These are phyloP conservation scores for Drosophila equinoxialis DNA, from an alignment of 1,140 invertebrate genomes.

Conservation along the genomic window DNA sequence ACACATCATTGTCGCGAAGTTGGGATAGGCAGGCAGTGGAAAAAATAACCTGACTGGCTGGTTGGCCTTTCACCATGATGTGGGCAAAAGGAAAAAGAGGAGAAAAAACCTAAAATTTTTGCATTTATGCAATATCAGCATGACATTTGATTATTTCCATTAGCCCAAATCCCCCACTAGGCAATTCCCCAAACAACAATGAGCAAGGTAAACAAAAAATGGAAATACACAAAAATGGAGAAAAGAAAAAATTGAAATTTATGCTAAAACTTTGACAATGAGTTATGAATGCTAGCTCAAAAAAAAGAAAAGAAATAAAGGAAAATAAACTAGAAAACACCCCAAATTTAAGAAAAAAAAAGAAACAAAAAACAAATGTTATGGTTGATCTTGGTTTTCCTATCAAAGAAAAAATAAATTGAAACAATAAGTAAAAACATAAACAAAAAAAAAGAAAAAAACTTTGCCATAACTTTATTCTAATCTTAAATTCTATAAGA, in stretches of 20 bases:
- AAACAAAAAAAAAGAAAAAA: neutral
- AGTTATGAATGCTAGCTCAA: slow-evolving; percentile 11
- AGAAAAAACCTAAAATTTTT: slow-evolving; percentile 30
- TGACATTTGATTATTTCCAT: slow-evolving; percentile 70
- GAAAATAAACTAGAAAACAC: neutral
- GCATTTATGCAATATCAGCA: slow-evolving; percentile 59
- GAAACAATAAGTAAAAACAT: too few species aligned
- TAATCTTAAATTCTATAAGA: neutral
- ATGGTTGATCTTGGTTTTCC: neutral
- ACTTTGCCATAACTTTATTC: neutral
- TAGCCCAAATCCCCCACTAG: slow-evolving; percentile 31
- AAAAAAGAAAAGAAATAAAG: neutral
- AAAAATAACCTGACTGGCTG: neutral
- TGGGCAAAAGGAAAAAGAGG: neutral
- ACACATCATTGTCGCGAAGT: slow-evolving; percentile 17
- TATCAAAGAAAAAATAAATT: neutral
- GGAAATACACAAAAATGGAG: slow-evolving; percentile 1
- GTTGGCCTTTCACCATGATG: neutral
- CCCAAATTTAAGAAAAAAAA: neutral
- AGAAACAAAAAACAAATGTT: neutral
- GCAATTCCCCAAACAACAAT: slow-evolving; percentile 12
- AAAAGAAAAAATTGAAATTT: slow-evolving; percentile 18
- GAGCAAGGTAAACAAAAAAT: slow-evolving; percentile 3
- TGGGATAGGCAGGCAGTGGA: neutral
- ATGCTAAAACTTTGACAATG: slow-evolving; percentile 27